Evolutionary conservation across 2,888 invertebrate genomes (phyloP).

Genomic region (Antheraea yamamai): DNA sequence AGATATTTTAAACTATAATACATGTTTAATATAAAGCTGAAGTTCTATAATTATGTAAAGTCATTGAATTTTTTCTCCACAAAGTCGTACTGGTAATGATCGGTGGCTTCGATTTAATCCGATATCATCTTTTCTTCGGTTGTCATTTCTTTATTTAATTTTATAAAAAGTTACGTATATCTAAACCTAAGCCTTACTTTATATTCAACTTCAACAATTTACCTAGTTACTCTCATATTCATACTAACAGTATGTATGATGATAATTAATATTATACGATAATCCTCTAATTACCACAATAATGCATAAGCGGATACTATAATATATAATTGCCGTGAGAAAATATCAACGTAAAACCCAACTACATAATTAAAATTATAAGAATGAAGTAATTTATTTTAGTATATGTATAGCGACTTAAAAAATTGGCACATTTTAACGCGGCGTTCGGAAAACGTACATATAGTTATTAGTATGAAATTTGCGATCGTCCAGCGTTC

Average conservation of each 20-base stretch:
- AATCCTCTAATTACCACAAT: neutral
- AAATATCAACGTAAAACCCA: slow-evolving; percentile 14
- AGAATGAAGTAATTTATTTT: neutral
- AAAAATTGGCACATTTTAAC: neutral
- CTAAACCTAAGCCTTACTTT: neutral
- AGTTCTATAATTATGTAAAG: neutral
- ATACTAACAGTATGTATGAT: neutral
- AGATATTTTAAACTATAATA: neutral
- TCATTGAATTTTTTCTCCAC: too few relatives aligned
- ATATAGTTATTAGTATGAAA: too few relatives aligned
- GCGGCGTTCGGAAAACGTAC: too few relatives aligned
- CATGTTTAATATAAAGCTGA: neutral
- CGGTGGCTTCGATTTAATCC: too few relatives aligned
- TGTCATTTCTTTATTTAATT: too few relatives aligned
- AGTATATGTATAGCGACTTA: neutral
- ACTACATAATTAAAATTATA: slow-evolving; percentile 4
- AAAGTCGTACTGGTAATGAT: too few relatives aligned
- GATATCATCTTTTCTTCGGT: too few relatives aligned
- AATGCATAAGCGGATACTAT: slow-evolving; percentile 12
- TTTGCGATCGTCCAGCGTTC: too few relatives aligned
- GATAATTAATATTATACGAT: neutral
- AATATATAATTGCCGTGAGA: slow-evolving; percentile 17
- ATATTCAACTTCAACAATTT: neutral
- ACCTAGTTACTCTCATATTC: neutral
- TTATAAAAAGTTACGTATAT: neutral